These are phyloP conservation scores for Anhinga rufa DNA, from an alignment of 2,113 vertebrate species.

Conservation along the genomic window DNA sequence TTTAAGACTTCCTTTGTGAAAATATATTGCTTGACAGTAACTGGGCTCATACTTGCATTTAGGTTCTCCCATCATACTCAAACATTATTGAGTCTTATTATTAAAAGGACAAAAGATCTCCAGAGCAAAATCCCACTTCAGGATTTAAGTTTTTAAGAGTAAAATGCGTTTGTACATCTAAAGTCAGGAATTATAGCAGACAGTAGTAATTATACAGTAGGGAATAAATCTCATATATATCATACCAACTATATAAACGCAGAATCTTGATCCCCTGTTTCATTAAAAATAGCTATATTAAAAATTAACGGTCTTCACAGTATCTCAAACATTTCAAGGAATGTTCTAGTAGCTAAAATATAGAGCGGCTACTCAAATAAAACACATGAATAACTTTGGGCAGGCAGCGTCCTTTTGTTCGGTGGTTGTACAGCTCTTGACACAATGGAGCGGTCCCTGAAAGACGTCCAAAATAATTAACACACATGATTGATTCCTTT, in stretches of 20 bases:
- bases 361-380: background rate
- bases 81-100: background rate
- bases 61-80: background rate
- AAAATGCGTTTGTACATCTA: background rate
- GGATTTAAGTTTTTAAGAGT: background rate
- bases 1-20: constrained; percentile 18
- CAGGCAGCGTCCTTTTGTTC: background rate
- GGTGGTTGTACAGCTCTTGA: background rate
- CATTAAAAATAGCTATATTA: background rate
- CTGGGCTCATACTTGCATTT: background rate
- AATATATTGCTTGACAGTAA: background rate
- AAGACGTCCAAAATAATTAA: background rate
- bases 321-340: background rate
- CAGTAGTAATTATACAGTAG: background rate
- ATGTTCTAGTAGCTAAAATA: background rate
- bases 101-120: background rate
- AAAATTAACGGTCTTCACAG: background rate
- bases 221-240: background rate
- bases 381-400: background rate
- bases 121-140: background rate
- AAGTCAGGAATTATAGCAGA: background rate
- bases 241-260: background rate
- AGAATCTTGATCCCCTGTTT: background rate
- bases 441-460: background rate
- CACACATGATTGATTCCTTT: background rate